Conservation (phyloP, 2,888 invertebrate species). For the Hydriomena furcata region DNA sequence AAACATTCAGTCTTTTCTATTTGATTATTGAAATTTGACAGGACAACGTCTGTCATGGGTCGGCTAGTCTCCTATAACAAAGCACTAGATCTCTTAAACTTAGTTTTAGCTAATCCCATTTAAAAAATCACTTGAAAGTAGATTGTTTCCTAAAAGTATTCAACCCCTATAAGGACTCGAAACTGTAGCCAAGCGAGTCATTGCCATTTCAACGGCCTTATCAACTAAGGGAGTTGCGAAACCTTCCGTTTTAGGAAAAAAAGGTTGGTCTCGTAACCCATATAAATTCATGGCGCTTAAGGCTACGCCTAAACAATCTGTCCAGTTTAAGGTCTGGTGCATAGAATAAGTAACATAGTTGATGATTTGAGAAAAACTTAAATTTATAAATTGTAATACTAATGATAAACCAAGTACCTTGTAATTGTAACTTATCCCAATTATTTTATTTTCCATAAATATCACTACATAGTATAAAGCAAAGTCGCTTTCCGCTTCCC, state of each 20-base stretch:
- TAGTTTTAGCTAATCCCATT: background rate
- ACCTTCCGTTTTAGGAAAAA: slow-evolving; percentile 18
- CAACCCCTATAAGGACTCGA: slow-evolving; percentile 12
- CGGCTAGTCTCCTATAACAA: too few species aligned
- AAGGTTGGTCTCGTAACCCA: slow-evolving; percentile 16
- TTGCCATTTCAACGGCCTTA: slow-evolving; percentile 14
- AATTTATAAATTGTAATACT: too few species aligned
- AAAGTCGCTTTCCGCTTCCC: too few species aligned
- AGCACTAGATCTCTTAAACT: too few species aligned
- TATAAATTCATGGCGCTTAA: slow-evolving; percentile 24
- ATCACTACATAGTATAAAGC: too few species aligned
- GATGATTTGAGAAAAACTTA: too few species aligned
- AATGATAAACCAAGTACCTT: too few species aligned
- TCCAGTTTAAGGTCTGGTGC: slow-evolving; percentile 2
- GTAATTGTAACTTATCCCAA: too few species aligned
- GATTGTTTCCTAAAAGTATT: slow-evolving; percentile 13
- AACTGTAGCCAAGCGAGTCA: slow-evolving; percentile 8
- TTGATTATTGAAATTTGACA: too few species aligned
- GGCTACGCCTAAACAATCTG: slow-evolving; percentile 46
- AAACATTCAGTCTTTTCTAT: too few species aligned
- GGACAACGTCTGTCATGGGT: too few species aligned
- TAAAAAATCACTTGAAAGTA: slow-evolving; percentile 9
- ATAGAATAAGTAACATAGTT: background rate
- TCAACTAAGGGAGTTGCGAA: slow-evolving; percentile 20
- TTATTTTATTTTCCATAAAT: too few species aligned